These are phyloP conservation scores for Ditylenchus dipsaci DNA, from an alignment of 1,140 invertebrate genomes.

Conservation along the genomic window DNA sequence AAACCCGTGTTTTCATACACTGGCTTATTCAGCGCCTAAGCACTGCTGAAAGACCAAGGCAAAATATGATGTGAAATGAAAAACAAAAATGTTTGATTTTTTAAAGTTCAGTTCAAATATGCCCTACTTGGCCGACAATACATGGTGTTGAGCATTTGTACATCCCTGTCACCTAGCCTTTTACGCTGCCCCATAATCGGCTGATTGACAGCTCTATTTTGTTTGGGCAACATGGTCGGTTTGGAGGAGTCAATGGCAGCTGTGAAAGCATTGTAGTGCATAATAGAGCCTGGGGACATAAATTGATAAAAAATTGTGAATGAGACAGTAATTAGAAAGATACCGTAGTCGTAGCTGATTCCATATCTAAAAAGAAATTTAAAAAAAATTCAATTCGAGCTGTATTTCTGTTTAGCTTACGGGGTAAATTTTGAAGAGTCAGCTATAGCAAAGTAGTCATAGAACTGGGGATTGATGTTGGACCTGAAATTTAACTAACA, in stretches of 20 bases:
- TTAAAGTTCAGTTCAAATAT: too few species aligned
- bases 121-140: constrained; percentile 45
- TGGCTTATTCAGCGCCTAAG: too few species aligned
- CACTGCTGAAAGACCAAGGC: too few species aligned
- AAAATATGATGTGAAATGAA: too few species aligned
- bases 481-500: constrained; percentile 19
- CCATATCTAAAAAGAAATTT: too few species aligned
- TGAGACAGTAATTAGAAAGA: too few species aligned
- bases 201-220: constrained; percentile 27
- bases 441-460: constrained; percentile 50
- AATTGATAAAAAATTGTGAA: too few species aligned
- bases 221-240: constrained; percentile 45
- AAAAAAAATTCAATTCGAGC: too few species aligned
- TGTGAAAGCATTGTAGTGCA: constrained; percentile 50
- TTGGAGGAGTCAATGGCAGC: constrained; percentile 32
- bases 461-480: constrained; percentile 61
- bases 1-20: too few species aligned
- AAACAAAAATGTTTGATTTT: too few species aligned
- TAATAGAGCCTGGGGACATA: constrained; percentile 48
- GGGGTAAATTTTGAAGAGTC: constrained; percentile 35
- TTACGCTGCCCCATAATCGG: constrained; percentile 48
- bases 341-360: too few species aligned
- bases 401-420: too few species aligned
- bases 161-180: constrained; percentile 32
- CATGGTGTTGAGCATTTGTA: constrained; percentile 51